phyloP scores from a whole-genome alignment of 1,140 invertebrate genomes.

The Ectropis grisescens region DNA sequence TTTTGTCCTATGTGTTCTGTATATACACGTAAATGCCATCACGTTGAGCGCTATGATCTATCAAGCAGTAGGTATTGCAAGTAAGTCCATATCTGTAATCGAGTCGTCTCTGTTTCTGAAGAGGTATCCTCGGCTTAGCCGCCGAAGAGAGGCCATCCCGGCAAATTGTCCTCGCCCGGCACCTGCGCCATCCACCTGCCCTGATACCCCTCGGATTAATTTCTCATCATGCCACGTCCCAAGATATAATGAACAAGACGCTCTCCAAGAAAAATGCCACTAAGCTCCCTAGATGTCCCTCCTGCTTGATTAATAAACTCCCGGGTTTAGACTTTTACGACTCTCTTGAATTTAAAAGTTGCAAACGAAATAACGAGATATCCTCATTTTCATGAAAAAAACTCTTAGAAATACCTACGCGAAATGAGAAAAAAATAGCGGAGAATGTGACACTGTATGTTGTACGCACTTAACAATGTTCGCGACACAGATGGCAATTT shows the following conservation, averaged over 20 bases:
- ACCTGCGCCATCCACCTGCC: conserved; percentile 46
- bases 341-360: no score
- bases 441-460: conserved; percentile 13
- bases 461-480: conserved; percentile 21
- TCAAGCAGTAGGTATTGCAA: no score
- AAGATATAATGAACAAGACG: conserved; percentile 52
- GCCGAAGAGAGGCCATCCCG: conserved; percentile 1
- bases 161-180: conserved; percentile 37
- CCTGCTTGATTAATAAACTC: conserved; percentile 54
- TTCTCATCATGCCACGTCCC: conserved; percentile 51
- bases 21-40: no score
- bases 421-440: no score
- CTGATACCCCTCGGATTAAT: conserved; percentile 56
- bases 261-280: conserved; percentile 52
- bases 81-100: no score
- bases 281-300: conserved; percentile 32
- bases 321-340: conserved; percentile 16
- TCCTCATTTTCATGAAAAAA: no score
- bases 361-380: no score
- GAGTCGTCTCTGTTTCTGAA: no score
- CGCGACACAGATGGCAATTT: conserved; percentile 30
- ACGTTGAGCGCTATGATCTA: no score
- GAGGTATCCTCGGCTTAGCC: conserved; percentile 23
- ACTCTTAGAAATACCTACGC: no score
- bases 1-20: no score